Percentiles rank a stretch among this genome's conserved stretches.
Conservation (phyloP, 2,797 vertebrate species). For the Poeciliopsis paucimaculata region DNA sequence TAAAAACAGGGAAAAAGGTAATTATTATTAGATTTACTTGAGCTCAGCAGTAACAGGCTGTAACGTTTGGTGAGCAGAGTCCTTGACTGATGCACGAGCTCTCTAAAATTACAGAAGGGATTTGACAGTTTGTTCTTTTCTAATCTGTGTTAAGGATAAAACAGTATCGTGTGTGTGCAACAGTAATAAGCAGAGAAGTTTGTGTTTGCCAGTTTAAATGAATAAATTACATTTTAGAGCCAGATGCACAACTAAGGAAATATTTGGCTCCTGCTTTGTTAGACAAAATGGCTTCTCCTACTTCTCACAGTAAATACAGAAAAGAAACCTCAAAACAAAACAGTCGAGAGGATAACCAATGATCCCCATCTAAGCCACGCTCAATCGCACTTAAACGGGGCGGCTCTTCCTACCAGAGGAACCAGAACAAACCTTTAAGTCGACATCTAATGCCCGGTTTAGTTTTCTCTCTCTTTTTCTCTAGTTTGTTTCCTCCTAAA, state of each 20-base stretch:
- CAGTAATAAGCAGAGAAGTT: constrained; percentile 31
- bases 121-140: constrained; percentile 9
- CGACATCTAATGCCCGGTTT: constrained; percentile 83
- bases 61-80: constrained; percentile 6
- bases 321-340: constrained; percentile 80
- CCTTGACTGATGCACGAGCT: background rate
- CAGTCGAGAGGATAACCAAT: constrained; percentile 83
- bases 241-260: constrained; percentile 70
- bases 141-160: constrained; percentile 13
- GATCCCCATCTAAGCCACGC: constrained; percentile 83
- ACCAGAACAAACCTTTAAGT: constrained; percentile 83
- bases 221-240: constrained; percentile 46
- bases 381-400: constrained; percentile 84
- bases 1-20: background rate
- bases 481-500: constrained; percentile 52
- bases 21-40: background rate
- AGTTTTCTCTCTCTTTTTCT: constrained; percentile 68
- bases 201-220: constrained; percentile 53
- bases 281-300: constrained; percentile 74
- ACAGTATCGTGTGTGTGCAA: constrained; percentile 27
- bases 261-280: constrained; percentile 72
- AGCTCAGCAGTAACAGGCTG: background rate
- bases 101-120: constrained; percentile 16
- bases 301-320: constrained; percentile 73
- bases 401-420: constrained; percentile 79